These are phyloP conservation scores for Drosophila birchii DNA, from an alignment of 2,888 invertebrate species.

Conservation along the genomic window DNA sequence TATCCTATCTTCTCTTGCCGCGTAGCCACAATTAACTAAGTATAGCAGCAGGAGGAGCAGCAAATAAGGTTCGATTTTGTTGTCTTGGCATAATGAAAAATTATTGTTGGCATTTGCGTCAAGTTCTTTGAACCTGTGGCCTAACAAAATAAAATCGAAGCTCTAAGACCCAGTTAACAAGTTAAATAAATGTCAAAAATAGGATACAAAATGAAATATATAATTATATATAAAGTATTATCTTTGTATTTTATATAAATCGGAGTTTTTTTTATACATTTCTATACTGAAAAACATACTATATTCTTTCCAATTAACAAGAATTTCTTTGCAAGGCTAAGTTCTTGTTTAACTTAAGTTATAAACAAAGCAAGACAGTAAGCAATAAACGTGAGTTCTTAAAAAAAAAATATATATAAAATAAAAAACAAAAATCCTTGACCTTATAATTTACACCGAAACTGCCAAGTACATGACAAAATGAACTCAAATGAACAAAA, in stretches of 20 bases:
- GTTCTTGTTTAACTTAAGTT: background rate
- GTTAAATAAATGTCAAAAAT: background rate
- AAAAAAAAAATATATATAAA: background rate
- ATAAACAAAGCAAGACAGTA: background rate
- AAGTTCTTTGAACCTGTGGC: slow-evolving; percentile 38
- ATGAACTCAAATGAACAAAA: too few species aligned
- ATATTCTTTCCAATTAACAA: background rate
- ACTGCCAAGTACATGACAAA: slow-evolving; percentile 53
- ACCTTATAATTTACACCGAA: slow-evolving; percentile 52
- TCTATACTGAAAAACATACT: background rate
- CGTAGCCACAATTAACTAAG: slow-evolving; percentile 37
- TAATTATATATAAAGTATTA: background rate
- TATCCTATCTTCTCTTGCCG: background rate
- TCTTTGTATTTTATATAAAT: background rate
- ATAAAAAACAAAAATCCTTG: slow-evolving; percentile 62
- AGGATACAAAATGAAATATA: background rate
- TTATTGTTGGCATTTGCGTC: slow-evolving; percentile 37
- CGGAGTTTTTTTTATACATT: too few species aligned
- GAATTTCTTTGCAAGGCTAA: background rate
- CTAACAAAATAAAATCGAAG: background rate
- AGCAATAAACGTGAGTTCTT: slow-evolving; percentile 38
- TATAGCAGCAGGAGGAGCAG: slow-evolving; percentile 14
- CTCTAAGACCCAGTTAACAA: background rate
- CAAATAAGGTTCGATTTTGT: slow-evolving; percentile 29
- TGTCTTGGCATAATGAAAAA: slow-evolving; percentile 43